Conservation (phyloP, 2,113 vertebrate genomes). For the Aldabrachelys gigantea region DNA sequence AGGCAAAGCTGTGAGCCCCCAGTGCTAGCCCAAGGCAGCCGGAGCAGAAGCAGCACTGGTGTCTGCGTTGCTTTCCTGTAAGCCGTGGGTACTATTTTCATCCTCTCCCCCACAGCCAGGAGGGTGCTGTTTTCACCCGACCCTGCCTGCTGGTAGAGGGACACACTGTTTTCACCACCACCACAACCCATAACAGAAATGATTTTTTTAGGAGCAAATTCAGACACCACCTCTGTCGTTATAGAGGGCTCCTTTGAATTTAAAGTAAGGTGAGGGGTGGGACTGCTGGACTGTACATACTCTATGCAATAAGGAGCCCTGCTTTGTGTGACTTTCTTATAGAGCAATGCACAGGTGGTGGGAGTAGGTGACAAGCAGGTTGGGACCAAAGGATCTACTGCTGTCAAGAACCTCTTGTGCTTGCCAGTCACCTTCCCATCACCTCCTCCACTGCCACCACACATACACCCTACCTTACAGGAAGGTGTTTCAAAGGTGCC, state of each 20-base stretch:
- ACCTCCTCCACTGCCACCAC: not conserved
- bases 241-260: not conserved
- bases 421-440: not conserved
- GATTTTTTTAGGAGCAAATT: not conserved
- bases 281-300: not conserved
- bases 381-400: not conserved
- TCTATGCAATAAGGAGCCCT: not conserved
- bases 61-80: no score
- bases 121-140: no score
- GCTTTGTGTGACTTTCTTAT: not conserved
- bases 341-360: rapidly evolving
- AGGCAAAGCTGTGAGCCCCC: no score
- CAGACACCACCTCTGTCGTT: not conserved
- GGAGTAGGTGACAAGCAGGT: not conserved
- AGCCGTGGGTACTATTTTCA: no score
- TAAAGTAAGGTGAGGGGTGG: not conserved
- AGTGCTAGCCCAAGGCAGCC: no score
- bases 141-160: no score
- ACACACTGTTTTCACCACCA: no score
- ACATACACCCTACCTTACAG: not conserved
- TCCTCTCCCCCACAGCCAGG: no score
- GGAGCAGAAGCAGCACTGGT: no score
- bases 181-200: not conserved
- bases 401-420: not conserved
- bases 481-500: not conserved